phyloP scores from a whole-genome alignment of 1,140 invertebrate genomes.

The Solenopsis invicta region DNA sequence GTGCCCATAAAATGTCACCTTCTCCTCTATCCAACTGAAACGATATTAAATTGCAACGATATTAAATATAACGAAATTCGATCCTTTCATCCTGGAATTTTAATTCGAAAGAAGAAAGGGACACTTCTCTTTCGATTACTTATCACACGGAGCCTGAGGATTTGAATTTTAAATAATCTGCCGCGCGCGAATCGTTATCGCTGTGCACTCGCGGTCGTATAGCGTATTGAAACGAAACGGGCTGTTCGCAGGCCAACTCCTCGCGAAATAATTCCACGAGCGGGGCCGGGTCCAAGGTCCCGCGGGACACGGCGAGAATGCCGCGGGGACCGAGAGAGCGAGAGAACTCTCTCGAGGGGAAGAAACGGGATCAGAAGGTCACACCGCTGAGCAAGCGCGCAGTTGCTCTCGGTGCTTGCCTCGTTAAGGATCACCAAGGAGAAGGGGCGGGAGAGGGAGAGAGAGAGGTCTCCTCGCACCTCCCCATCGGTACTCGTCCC shows the following conservation, averaged over 20 bases:
- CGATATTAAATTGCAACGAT: no score
- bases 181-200: background rate
- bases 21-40: no score
- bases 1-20: no score
- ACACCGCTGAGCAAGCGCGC: conserved; percentile 42
- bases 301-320: conserved; percentile 45
- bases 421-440: conserved; percentile 62
- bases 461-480: background rate
- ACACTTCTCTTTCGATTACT: no score
- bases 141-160: no score
- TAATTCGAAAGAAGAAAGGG: no score
- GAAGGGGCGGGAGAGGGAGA: background rate
- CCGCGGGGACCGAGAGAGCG: background rate
- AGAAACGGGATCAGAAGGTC: conserved; percentile 78
- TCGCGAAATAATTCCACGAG: background rate
- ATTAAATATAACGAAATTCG: no score
- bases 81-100: no score
- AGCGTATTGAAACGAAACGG: background rate
- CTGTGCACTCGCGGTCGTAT: no score
- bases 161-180: background rate
- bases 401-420: conserved; percentile 59
- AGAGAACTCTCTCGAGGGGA: conserved; percentile 70
- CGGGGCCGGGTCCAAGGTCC: conserved; percentile 29
- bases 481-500: conserved; percentile 3
- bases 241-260: background rate